These are phyloP conservation scores for Oreochromis aureus DNA, from an alignment of 2,113 vertebrate species.

Conservation along the genomic window DNA sequence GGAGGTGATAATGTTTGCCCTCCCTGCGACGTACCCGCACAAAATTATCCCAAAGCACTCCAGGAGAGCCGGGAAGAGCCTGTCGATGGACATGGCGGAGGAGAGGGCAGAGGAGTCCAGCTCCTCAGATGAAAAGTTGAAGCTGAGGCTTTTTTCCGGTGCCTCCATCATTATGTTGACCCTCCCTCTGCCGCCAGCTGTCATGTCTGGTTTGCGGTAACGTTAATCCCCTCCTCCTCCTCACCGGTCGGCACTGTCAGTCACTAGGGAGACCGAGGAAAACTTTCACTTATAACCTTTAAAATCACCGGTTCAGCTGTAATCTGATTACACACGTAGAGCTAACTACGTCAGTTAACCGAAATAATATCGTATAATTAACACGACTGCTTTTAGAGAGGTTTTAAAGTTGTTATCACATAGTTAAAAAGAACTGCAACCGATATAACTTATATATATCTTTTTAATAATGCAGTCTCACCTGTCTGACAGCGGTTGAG, in stretches of 20 bases:
- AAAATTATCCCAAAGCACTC: constrained; percentile 97
- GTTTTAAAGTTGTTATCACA: background rate
- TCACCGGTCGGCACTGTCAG: background rate
- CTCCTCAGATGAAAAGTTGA: constrained; percentile 20
- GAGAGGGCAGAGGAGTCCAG: constrained; percentile 38
- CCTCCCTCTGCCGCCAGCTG: background rate
- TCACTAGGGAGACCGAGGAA: background rate
- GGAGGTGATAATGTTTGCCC: constrained; percentile 85
- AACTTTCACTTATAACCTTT: background rate
- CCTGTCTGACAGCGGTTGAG: background rate
- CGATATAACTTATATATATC: background rate
- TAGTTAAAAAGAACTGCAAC: background rate
- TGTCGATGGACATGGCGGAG: constrained; percentile 84
- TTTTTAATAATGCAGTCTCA: background rate
- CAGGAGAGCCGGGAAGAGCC: constrained; percentile 89
- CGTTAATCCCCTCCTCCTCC: background rate
- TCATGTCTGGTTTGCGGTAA: background rate
- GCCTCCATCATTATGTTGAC: constrained; percentile 39
- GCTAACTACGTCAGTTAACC: background rate
- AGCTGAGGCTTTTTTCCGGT: background rate
- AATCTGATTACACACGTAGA: background rate
- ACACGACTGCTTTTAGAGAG: accelerated
- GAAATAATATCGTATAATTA: background rate
- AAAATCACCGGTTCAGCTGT: background rate
- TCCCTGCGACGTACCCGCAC: constrained; percentile 94